A percentile compares a stretch with the other conserved stretches of the same genome.
phyloP scores from a whole-genome alignment of 2,797 vertebrate genomes.

The Choloepus didactylus region DNA sequence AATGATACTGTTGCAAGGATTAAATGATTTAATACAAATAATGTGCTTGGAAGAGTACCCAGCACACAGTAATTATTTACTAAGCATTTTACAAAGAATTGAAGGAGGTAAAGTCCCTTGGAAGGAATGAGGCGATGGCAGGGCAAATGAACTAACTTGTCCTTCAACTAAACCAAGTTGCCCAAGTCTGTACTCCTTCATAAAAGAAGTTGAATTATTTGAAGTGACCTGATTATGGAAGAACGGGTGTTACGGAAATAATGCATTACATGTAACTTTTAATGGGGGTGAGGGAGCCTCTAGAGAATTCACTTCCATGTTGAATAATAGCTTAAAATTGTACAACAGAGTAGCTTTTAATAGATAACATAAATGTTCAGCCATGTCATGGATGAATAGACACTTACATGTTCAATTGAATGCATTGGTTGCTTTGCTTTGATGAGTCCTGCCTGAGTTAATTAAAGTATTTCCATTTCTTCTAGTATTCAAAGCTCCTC shows the following conservation, averaged over 20 bases:
- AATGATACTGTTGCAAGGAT: neutral
- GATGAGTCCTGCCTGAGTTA: constrained; percentile 72
- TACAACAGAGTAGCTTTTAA: constrained; percentile 64
- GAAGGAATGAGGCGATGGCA: neutral
- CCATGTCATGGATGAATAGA: constrained; percentile 62
- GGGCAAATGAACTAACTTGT: neutral
- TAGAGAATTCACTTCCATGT: neutral
- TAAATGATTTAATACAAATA: neutral
- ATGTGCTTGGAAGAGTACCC: neutral
- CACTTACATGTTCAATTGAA: constrained; percentile 76
- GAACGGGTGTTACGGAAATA: constrained; percentile 59
- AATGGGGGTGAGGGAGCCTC: neutral
- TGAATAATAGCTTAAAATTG: constrained; percentile 59
- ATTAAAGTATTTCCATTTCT: constrained; percentile 76
- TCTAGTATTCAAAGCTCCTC: constrained; percentile 69
- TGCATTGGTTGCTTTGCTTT: constrained; percentile 65
- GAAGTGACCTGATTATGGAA: constrained; percentile 32
- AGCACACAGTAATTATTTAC: neutral
- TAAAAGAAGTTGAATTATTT: neutral
- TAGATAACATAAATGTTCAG: constrained; percentile 51
- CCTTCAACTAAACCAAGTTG: constrained; percentile 8
- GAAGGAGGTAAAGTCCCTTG: neutral
- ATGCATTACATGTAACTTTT: constrained; percentile 20
- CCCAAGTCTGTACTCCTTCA: neutral
- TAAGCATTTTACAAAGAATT: constrained; percentile 29